Evolutionary conservation across 2,113 vertebrate species (phyloP).

Genomic region (Equus przewalskii): DNA sequence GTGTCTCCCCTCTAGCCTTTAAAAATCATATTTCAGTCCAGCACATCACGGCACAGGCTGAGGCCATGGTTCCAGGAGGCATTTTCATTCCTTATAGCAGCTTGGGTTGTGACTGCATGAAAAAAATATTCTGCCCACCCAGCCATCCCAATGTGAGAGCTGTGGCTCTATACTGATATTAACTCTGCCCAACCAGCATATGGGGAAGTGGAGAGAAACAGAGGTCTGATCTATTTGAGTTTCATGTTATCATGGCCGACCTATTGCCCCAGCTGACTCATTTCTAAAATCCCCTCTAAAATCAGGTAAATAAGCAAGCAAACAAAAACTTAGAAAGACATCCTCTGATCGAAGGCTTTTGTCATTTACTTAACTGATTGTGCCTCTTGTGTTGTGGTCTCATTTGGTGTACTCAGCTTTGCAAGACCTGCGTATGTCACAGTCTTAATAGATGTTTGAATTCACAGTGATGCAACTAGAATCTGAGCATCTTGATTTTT

Average conservation of each 20-base stretch:
- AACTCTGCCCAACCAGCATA: background rate
- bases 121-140: background rate
- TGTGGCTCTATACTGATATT: accelerated
- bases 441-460: accelerated
- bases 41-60: no score
- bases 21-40: accelerated
- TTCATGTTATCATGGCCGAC: no score
- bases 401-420: accelerated
- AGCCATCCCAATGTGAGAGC: background rate
- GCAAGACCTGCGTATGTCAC: no score
- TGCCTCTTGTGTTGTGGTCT: background rate
- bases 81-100: background rate
- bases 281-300: background rate
- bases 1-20: accelerated
- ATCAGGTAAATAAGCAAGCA: background rate
- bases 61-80: background rate
- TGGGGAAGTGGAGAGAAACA: background rate
- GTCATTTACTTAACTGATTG: accelerated
- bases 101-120: accelerated
- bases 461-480: accelerated
- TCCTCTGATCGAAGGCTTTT: no score
- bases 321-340: background rate
- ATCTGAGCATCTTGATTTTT: background rate
- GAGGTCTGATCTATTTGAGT: accelerated
- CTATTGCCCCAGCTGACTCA: background rate